Conservation (phyloP, 2,113 vertebrate genomes). For the Entomyzon cyanotis region DNA sequence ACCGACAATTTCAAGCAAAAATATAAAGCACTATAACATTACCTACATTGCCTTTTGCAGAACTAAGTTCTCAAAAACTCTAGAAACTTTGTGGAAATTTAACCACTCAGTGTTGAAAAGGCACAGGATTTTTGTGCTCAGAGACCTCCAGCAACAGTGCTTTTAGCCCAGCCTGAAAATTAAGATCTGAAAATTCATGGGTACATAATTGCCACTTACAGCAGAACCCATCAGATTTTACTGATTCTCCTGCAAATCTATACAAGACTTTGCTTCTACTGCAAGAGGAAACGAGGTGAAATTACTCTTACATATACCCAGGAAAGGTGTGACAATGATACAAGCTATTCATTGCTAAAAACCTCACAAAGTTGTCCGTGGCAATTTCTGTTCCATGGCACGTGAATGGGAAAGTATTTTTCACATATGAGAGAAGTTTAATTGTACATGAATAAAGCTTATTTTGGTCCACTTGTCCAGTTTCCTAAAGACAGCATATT, state of each 20-base stretch:
- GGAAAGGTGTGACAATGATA: conserved; percentile 38
- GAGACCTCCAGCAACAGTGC: conserved; percentile 5
- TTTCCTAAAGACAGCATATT: conserved; percentile 41
- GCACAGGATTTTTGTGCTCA: conserved; percentile 72
- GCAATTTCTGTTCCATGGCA: conserved; percentile 45
- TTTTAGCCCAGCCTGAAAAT: background rate
- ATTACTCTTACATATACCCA: conserved; percentile 47
- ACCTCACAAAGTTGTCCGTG: conserved; percentile 43
- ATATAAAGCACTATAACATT: conserved; percentile 66
- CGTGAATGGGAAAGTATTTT: background rate
- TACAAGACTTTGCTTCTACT: conserved; percentile 17
- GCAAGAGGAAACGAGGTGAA: conserved; percentile 31
- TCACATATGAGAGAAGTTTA: conserved; percentile 40
- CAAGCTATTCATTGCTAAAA: conserved; percentile 61
- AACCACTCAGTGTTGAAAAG: conserved; percentile 67
- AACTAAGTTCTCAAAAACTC: conserved; percentile 55
- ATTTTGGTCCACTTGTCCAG: conserved; percentile 75
- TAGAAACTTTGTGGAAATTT: conserved; percentile 60
- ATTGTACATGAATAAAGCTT: conserved; percentile 54
- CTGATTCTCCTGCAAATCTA: conserved; percentile 19
- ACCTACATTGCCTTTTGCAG: conserved; percentile 53
- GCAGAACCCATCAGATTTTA: conserved; percentile 56
- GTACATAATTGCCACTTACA: conserved; percentile 8
- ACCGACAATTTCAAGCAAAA: conserved; percentile 65
- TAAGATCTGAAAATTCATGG: conserved; percentile 3